These are phyloP conservation scores for Cladopsammia gracilis DNA, from an alignment of 64 coral and sea anemone genomes.

Conservation along the genomic window DNA sequence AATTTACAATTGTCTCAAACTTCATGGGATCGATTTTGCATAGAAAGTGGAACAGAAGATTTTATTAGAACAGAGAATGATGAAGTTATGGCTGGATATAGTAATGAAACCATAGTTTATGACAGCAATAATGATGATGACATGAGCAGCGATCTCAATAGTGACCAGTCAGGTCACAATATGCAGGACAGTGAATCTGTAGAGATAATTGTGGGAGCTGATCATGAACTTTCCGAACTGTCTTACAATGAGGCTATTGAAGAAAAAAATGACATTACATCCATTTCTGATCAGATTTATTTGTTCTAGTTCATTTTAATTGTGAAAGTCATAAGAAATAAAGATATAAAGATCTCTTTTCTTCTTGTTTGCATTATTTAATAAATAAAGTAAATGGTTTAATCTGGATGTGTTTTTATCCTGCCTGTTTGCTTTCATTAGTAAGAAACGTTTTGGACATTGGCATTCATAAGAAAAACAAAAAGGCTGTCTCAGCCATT, in stretches of 20 bases:
- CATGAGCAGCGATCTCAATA: neutral
- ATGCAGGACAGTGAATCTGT: neutral
- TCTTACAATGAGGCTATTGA: neutral
- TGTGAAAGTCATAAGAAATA: neutral
- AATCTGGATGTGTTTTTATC: no score
- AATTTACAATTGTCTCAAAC: slow-evolving; percentile 1
- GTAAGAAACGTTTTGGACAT: no score
- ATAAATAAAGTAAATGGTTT: no score
- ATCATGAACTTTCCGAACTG: neutral
- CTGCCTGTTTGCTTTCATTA: no score
- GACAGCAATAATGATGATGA: neutral
- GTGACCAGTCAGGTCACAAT: neutral
- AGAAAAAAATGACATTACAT: neutral
- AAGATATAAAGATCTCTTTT: neutral
- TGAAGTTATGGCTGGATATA: neutral
- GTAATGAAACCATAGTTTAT: neutral
- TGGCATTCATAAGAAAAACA: no score
- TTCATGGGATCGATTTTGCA: neutral
- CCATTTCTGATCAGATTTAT: neutral
- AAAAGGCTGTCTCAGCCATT: no score
- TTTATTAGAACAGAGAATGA: neutral
- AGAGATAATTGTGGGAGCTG: neutral
- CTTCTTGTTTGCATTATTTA: neutral
- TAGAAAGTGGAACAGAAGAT: neutral
- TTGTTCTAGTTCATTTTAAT: neutral